These are phyloP conservation scores for Drosophila lacertosa DNA, from an alignment of 1,140 invertebrate genomes.

Conservation along the genomic window DNA sequence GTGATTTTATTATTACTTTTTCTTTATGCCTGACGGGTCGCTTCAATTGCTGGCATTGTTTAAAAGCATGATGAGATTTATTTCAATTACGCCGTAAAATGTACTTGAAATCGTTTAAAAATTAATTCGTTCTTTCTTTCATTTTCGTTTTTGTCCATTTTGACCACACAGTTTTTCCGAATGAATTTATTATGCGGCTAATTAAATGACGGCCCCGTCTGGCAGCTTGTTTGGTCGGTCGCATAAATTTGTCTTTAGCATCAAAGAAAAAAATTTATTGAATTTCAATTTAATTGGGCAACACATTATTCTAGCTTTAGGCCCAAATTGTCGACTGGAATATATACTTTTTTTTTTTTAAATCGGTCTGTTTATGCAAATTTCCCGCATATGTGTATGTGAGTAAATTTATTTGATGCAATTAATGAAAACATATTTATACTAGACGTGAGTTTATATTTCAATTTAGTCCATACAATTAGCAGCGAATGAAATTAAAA, in stretches of 20 bases:
- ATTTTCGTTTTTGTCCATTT: conserved; percentile 33
- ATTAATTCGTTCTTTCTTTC: conserved; percentile 24
- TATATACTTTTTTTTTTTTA: not conserved
- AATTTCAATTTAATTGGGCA: conserved; percentile 65
- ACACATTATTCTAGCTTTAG: conserved; percentile 53
- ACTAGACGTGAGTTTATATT: conserved; percentile 28
- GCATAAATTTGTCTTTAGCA: conserved; percentile 58
- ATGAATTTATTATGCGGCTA: conserved; percentile 51
- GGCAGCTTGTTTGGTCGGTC: conserved; percentile 7
- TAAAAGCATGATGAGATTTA: conserved; percentile 48
- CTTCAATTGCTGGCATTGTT: conserved; percentile 16
- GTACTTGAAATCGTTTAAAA: conserved; percentile 70
- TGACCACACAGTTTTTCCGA: conserved; percentile 24
- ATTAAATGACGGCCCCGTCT: conserved; percentile 29
- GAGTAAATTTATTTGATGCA: conserved; percentile 16
- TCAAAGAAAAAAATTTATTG: conserved; percentile 52
- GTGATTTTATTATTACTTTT: not conserved
- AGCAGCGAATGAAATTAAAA: conserved; percentile 57
- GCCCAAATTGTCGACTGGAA: conserved; percentile 19
- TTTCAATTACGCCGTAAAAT: conserved; percentile 71
- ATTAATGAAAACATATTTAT: conserved; percentile 29
- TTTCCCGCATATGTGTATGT: conserved; percentile 4
- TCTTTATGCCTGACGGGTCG: not conserved
- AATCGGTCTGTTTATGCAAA: conserved; percentile 18
- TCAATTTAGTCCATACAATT: conserved; percentile 50